phyloP scores from a whole-genome alignment of 2,888 invertebrate species.

The Agrochola litura region DNA sequence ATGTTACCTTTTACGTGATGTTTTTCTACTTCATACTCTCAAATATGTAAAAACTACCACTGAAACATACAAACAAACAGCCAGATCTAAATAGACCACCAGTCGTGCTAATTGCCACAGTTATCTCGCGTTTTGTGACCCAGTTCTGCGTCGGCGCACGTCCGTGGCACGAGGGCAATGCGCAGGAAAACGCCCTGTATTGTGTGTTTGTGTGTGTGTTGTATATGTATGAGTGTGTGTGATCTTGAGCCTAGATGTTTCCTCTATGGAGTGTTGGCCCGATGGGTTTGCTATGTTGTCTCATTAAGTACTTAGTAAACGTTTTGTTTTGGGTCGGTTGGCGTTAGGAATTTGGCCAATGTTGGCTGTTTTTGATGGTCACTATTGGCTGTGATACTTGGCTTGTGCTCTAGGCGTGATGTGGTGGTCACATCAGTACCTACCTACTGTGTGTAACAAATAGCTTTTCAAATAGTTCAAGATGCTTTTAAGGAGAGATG shows the following conservation, averaged over 20 bases:
- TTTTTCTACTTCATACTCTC: too few relatives aligned
- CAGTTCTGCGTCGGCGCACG: constrained; percentile 50
- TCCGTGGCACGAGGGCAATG: constrained; percentile 56
- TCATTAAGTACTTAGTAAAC: neutral
- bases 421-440: too few relatives aligned
- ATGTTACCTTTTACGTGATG: too few relatives aligned
- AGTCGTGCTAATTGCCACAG: constrained; percentile 39
- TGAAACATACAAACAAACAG: constrained; percentile 14
- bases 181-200: constrained; percentile 60
- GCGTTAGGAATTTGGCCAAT: constrained; percentile 8
- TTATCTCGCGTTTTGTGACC: constrained; percentile 62
- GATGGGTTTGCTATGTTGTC: constrained; percentile 25
- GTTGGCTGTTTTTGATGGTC: neutral
- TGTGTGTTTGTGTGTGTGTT: constrained; percentile 12
- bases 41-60: neutral
- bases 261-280: neutral
- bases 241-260: constrained; percentile 34
- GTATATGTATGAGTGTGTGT: neutral
- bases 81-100: constrained; percentile 26
- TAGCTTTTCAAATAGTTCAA: too few relatives aligned
- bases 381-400: neutral
- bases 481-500: too few relatives aligned
- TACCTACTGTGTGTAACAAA: neutral
- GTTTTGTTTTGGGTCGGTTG: constrained; percentile 6
- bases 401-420: too few relatives aligned